Evolutionary conservation across 2,888 invertebrate genomes (phyloP), one percentile per base, ranked within the genome.

Genomic region (Byasa hedistus): DNA sequence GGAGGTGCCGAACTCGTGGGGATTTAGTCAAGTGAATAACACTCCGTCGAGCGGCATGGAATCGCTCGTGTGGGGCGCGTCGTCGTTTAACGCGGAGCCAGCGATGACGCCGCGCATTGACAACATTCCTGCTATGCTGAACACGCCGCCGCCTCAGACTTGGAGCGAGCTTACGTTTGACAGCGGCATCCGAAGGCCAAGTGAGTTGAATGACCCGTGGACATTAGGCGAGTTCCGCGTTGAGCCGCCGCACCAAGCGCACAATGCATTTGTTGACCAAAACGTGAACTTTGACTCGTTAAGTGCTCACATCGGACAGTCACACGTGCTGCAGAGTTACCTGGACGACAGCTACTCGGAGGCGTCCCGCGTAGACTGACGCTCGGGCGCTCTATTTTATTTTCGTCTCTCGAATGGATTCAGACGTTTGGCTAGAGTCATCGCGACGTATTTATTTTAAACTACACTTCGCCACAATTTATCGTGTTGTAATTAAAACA

Each of bases 351-450:
- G 78, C 61, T 90, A 84, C 78, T 68, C 87, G 68, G 89, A 87
- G 74, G 70, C 84, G 63, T 86, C 90, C 51, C 89, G 90, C 73
- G 86, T 86, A 70, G 90, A 91, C 83, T 91, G 89, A 90, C 76
- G 72, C 65, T 72, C 76, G 69, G 69, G 73, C 52, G 57, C 57
- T 19, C 15, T 44, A 19, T 21, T 17, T 39, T 23, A 10, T 5
- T 23, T 44, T 44, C 3, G 32, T 39, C 44, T 63, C 56, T 56
- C 67, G 39, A 60, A 54, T 54, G 57, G 15, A 36, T 52, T 60
- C 36, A 62, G 68, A 69, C 69, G 70, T 60, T 69, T 71, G 71
- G 64, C 69, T 69, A 70, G 71, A 68, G 65, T 68, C 68, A n/a
- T 44, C 57, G 57, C 17, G 52, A 52, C 58, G 52, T 44, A 54